Conservation (phyloP, 1,140 invertebrate species). For the Gerris buenoi region DNA sequence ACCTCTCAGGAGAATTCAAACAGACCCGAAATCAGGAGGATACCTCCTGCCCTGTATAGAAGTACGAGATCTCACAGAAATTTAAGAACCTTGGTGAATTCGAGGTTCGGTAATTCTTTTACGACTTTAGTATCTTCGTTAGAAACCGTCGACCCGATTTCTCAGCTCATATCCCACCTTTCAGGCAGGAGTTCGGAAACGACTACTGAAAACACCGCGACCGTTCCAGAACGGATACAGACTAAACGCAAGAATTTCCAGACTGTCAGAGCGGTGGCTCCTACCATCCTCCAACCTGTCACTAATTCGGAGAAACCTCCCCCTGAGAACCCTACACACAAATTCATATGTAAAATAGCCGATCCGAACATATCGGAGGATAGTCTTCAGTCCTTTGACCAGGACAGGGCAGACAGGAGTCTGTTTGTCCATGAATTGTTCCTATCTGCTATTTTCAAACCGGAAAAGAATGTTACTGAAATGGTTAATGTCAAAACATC, state of each 20-base stretch:
- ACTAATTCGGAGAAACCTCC: not conserved
- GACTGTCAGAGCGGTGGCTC: not conserved
- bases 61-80: not conserved
- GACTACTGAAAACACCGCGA: not conserved
- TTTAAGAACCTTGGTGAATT: not conserved
- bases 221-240: not conserved
- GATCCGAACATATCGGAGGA: not conserved
- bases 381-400: not conserved
- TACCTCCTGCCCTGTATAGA: not conserved
- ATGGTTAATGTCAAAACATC: not conserved
- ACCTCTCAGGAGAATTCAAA: not conserved
- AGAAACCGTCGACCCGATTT: not conserved
- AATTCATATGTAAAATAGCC: not conserved
- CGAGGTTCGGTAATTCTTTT: not conserved
- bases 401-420: not conserved
- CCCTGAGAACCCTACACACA: not conserved
- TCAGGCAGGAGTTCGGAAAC: not conserved
- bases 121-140: not conserved
- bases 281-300: not conserved
- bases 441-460: not conserved
- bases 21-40: not conserved
- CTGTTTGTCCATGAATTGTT: not conserved
- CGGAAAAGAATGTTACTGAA: not conserved
- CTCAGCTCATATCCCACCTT: not conserved
- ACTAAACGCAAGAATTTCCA: not conserved